Evolutionary conservation across 2,113 vertebrate species (phyloP), one percentile per base, ranked within the genome.

Genomic region (Ceyx cyanopectus): DNA sequence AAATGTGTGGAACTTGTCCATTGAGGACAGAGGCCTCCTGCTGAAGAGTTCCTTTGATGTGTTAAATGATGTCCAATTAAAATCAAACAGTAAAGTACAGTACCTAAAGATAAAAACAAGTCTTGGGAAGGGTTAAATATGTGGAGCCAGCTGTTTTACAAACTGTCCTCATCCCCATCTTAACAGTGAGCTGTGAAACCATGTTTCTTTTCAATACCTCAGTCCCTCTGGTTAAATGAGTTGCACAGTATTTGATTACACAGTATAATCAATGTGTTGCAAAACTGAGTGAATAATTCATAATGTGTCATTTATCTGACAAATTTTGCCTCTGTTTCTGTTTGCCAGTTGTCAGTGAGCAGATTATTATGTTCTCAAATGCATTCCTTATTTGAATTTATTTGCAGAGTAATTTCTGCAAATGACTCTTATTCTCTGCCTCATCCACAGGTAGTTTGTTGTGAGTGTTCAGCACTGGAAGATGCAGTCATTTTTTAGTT

Each of bases 271-370:
- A 92, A 92, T 13, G 11, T 88, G 66, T 89, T 94, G 87, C 63
- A 86, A 92, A 90, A 91, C 66, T 67, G 68, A 92, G 84, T 94
- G 92, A 95, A 95, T 96, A 95, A 97, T 95, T 95, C 91, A 96
- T 93, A 85, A 84, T 68, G 62, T 90, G 85, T 91, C 91, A 95
- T 95, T 95, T 95, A 90, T 90, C 74, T 90, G 85, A 93, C 80
- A 94, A 92, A 80, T 94, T 94, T 94, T 91, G 48, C 74, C 37
- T 91, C 66, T 91, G 56, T 70, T 94, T 94, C 70, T 88, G 67
- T 95, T 94, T 95, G 82, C 75, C 60, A 41, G 62, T 87, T 95
- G 87, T 92, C 89, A 94, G 40, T 23, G 70, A 92, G 78, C 45
- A 81, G 81, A 92, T 89, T 95, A 97, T 92, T 83, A 89, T 80